Conservation (phyloP, 2,797 vertebrate species). For the Notolabrus celidotus region DNA sequence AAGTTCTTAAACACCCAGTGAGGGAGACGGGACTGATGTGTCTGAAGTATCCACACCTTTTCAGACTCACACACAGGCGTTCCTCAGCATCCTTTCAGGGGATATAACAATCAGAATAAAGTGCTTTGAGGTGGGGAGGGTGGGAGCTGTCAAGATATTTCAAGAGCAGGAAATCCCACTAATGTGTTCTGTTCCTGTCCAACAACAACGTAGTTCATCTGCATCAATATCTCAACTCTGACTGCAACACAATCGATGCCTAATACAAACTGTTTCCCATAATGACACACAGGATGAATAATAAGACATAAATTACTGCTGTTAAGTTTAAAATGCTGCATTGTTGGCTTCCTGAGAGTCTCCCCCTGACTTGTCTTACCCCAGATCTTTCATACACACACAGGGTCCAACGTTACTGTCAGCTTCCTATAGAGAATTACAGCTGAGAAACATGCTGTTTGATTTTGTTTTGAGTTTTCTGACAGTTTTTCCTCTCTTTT, state of each 20-base stretch:
- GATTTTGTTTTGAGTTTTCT: slow-evolving; percentile 5
- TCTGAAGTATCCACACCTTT: slow-evolving; percentile 7
- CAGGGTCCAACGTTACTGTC: neutral
- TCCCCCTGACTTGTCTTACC: neutral
- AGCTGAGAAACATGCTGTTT: neutral
- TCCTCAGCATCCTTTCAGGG: slow-evolving; percentile 14
- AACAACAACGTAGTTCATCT: slow-evolving; percentile 6
- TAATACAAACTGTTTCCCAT: slow-evolving; percentile 13
- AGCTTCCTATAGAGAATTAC: neutral
- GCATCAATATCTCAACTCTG: neutral
- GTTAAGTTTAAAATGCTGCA: too few species aligned
- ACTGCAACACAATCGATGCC: slow-evolving; percentile 6
- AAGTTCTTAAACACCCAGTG: slow-evolving; percentile 28
- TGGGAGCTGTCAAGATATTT: slow-evolving; percentile 8
- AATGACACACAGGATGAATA: slow-evolving; percentile 18
- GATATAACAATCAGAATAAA: slow-evolving; percentile 4
- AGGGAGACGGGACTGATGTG: slow-evolving; percentile 4
- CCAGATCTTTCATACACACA: neutral
- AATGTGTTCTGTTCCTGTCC: slow-evolving; percentile 3
- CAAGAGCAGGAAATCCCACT: slow-evolving; percentile 11
- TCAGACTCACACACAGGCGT: neutral
- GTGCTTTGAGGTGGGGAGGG: slow-evolving; percentile 6
- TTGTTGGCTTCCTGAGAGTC: neutral
- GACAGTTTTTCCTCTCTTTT: neutral
- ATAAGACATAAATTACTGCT: too few species aligned